Evolutionary conservation across 1,140 invertebrate genomes (phyloP), one percentile per base, ranked within the genome.

Genomic region (Gerris buenoi): DNA sequence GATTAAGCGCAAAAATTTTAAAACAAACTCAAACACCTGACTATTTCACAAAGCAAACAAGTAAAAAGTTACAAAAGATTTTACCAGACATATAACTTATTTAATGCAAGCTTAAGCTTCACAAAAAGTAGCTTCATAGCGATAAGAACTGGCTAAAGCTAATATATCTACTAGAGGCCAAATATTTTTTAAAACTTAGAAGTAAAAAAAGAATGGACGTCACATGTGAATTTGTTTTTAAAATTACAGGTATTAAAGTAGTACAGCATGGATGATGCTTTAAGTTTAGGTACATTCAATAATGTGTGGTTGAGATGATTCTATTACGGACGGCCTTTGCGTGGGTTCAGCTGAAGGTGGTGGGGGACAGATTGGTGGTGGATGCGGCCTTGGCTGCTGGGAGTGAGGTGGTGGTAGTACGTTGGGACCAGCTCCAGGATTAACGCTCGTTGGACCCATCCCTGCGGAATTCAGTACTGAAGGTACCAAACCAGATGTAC

Each of bases 251-350:
- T 60, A 60, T 25, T 5, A 25, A 60, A 14, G 22, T 13, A 5
- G 22, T 22, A 25, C 58, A 15, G 10, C 22, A 14, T 60, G 18
- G 18, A 46, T 10, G 5, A 18, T 22, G 5, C 5, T 60, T 25
- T 22, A 22, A 18, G 25, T 71, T 84, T 90, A 91, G 78, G 88
- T 91, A 80, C 89, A 91, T 80, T 91, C 88, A 72, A 91, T 91
- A 71, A 91, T 89, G 78, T 90, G 88, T 27, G 88, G 88, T 75
- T 90, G 88, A 70, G 83, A 90, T 57, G 88, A 89, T 78, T 91
- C 88, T 76, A 91, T 91, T 64, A 72, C 72, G 87, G 79, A 90
- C 87, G 58, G 88, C 87, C 76, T 89, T 87, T 83, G 88, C 60
- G 88, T 14, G 69, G 69, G 64, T 73, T 73, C 33, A 71, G 66